Percentiles rank a stretch among this genome's conserved stretches.
phyloP scores from a whole-genome alignment of 2,888 invertebrate species.

The Synanthedon vespiformis region DNA sequence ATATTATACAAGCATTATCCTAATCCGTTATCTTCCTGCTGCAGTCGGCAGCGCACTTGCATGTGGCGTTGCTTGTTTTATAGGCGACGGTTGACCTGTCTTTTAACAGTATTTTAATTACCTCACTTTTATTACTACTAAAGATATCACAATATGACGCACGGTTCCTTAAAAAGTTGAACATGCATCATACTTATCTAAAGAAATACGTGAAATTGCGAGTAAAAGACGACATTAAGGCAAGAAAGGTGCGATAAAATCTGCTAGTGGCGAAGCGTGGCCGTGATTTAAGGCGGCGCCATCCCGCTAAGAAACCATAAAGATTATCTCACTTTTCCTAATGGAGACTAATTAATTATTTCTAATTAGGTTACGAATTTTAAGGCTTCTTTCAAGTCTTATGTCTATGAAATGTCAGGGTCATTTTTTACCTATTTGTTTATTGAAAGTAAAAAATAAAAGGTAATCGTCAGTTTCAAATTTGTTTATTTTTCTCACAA shows the following conservation, averaged over 20 bases:
- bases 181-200: constrained; percentile 28
- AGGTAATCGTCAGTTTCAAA: no score
- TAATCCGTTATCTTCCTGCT: no score
- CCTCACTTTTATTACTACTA: no score
- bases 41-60: no score
- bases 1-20: no score
- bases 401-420: no score
- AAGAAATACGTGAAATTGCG: constrained; percentile 34
- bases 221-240: constrained; percentile 33
- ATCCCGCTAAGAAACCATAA: constrained; percentile 39
- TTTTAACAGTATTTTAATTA: no score
- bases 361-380: constrained; percentile 24
- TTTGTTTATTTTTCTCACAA: no score
- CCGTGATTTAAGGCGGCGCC: constrained; percentile 38
- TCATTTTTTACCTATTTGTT: no score
- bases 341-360: constrained; percentile 58
- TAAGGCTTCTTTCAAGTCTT: neutral
- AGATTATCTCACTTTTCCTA: constrained; percentile 48
- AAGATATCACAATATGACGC: neutral
- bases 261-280: constrained; percentile 11
- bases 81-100: no score
- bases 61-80: no score
- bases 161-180: constrained; percentile 3
- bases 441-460: no score
- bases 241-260: constrained; percentile 27